Percentiles rank a stretch among this genome's conserved stretches.
Conservation (phyloP, 1,140 invertebrate genomes). For the Reticulitermes speratus region DNA sequence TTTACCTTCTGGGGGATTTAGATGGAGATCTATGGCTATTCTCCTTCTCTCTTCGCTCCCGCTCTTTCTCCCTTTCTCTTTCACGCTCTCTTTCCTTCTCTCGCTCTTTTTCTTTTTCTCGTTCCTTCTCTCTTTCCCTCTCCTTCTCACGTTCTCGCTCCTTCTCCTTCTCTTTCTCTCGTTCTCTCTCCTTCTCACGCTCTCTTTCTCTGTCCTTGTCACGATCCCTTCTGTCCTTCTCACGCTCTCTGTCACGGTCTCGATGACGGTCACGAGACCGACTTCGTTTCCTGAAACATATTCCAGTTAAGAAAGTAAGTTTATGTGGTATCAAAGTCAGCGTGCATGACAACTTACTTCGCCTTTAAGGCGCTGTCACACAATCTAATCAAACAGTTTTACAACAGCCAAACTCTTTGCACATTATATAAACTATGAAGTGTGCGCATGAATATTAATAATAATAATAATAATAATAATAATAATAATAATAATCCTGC, state of each 20-base stretch:
- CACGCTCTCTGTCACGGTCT: slow-evolving; percentile 29
- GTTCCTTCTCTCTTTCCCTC: slow-evolving; percentile 50
- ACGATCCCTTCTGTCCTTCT: slow-evolving; percentile 30
- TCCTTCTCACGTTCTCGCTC: slow-evolving; percentile 50
- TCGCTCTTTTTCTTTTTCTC: slow-evolving; percentile 45
- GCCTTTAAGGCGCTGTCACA: too few species aligned
- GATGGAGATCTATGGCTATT: slow-evolving; percentile 28
- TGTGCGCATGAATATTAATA: too few species aligned
- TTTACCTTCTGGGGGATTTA: slow-evolving; percentile 29
- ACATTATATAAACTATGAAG: too few species aligned
- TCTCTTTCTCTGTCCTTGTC: slow-evolving; percentile 31
- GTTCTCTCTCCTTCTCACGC: slow-evolving; percentile 39
- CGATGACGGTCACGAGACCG: slow-evolving; percentile 30
- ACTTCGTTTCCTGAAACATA: slow-evolving; percentile 29
- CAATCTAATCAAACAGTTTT: too few species aligned
- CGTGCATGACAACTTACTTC: too few species aligned
- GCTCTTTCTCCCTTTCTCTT: slow-evolving; percentile 47
- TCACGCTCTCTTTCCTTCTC: slow-evolving; percentile 50
- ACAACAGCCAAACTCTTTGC: too few species aligned
- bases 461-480: too few species aligned
- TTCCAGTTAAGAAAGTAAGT: slow-evolving; percentile 15
- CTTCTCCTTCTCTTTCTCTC: slow-evolving; percentile 44
- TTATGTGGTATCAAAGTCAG: too few species aligned
- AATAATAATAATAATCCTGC: too few species aligned
- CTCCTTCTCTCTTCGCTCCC: slow-evolving; percentile 41